Percentiles rank a stretch among this genome's conserved stretches.
Evolutionary conservation across 2,888 invertebrate genomes (phyloP).

Genomic region (Cantharis flavilabris): DNA sequence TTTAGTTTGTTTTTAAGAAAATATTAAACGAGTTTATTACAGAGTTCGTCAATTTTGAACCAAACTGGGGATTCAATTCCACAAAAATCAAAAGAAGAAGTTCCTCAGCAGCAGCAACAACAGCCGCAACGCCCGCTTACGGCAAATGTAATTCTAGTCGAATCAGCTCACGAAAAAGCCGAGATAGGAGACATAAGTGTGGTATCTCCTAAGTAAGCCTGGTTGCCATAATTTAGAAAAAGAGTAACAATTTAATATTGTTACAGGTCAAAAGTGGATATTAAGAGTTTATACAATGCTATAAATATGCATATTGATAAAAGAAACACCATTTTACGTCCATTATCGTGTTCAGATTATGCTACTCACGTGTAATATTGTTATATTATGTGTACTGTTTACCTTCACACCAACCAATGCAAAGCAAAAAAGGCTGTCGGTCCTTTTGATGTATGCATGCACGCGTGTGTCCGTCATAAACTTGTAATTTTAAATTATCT

Average conservation of each 20-base stretch:
- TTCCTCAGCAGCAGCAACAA: background rate
- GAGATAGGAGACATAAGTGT: background rate
- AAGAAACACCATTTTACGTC: slow-evolving; percentile 4
- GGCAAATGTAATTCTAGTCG: background rate
- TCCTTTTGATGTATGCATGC: background rate
- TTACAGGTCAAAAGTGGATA: slow-evolving; percentile 8
- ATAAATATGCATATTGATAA: slow-evolving; percentile 8
- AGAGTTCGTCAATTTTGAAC: background rate
- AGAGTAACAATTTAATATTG: background rate
- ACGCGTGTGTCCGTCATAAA: slow-evolving; percentile 8
- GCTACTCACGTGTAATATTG: slow-evolving; percentile 11
- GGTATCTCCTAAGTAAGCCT: background rate
- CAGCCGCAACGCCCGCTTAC: background rate
- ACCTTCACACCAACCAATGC: slow-evolving; percentile 15
- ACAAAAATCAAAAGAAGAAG: background rate
- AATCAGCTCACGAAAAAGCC: background rate
- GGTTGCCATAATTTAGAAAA: background rate
- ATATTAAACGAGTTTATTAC: background rate
- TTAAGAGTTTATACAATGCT: slow-evolving; percentile 11
- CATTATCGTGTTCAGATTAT: slow-evolving; percentile 2
- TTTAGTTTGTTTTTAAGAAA: background rate
- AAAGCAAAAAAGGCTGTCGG: slow-evolving; percentile 15
- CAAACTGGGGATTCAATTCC: background rate
- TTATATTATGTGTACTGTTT: background rate
- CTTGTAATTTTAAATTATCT: slow-evolving; percentile 14